Percentiles rank a stretch among this genome's conserved stretches.
These are phyloP conservation scores for Pogonognathellus flavescens DNA, from an alignment of 1,140 invertebrate genomes.

Conservation along the genomic window DNA sequence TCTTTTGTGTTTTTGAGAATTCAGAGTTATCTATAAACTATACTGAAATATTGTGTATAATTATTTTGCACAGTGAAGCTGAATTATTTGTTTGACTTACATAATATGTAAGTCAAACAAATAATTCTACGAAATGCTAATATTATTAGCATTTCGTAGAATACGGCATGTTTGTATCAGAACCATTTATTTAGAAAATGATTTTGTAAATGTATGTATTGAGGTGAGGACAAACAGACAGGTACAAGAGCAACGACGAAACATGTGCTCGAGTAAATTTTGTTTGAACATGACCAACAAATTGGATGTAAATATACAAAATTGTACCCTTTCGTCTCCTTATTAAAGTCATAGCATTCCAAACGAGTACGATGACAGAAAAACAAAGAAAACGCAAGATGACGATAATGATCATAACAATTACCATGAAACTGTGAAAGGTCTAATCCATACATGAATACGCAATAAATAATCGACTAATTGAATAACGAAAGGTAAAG, in stretches of 20 bases:
- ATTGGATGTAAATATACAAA: constrained; percentile 16
- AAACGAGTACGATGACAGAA: not conserved
- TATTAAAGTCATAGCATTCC: constrained; percentile 18
- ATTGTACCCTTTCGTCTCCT: constrained; percentile 29
- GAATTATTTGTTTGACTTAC: too few species aligned
- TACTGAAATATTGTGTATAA: too few species aligned
- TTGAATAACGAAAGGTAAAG: constrained; percentile 45
- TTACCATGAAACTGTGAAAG: constrained; percentile 39
- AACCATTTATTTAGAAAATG: not conserved
- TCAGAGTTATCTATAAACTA: too few species aligned
- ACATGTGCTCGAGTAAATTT: not conserved
- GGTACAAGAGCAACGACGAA: not conserved
- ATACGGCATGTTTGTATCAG: not conserved
- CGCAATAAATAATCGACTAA: constrained; percentile 35
- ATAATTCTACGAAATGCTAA: too few species aligned
- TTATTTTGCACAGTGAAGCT: too few species aligned
- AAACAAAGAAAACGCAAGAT: constrained; percentile 14
- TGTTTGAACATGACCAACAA: not conserved
- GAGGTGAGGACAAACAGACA: not conserved
- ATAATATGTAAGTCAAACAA: too few species aligned
- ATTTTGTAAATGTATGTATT: constrained; percentile 10
- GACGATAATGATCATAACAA: constrained; percentile 39
- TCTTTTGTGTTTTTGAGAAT: too few species aligned
- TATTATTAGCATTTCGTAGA: not conserved
- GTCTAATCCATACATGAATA: constrained; percentile 12